Base-by-base conservation (phyloP, 2,888 invertebrate genomes). In the Nomada hirtipes region DNA sequence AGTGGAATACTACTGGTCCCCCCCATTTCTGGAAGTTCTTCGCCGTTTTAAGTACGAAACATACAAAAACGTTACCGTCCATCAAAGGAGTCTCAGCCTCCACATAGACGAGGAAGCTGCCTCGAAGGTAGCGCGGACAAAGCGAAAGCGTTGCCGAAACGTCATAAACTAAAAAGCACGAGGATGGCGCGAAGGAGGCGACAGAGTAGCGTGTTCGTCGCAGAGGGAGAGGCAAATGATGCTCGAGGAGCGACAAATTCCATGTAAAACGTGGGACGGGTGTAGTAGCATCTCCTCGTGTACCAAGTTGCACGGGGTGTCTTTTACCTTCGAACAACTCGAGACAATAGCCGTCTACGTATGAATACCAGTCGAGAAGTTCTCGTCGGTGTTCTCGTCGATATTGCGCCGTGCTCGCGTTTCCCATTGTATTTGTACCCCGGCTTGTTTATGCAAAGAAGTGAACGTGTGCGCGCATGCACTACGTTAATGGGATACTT, bases 301-400 rank as follows among this genome's bases (percentile, higher is more conserved):
- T 59, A 60, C 70, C 64, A 75, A 71, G 82, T 75, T 84, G 73
- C 88, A 76, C 82, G 77, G 81, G 79, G 74, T 87, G 84, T 88
- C 87, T 86, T 88, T 86, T 88, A 78, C 84, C 84, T 84, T 82
- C 83, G 83, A 87, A 87, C 84, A 86, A 88, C 85, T 87, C 84
- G 82, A 88, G 88, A 88, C 88, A 88, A 88, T 88, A 79, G 79
- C 55, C 84, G 83, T 75, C 86, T 75, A 87, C 75, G 79, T 85
- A 79, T 88, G 88, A 88, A 88, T 88, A 85, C 88, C 64, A 75
- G 83, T 79, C 76, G 82, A 85, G 85, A 83, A 79, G 68, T 83
- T 75, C 79, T 83, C 73, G 76, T 81, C 82, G 77, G 63, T 71
- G 68, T 83, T 72, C 77, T 80, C 79, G 85, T 69, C 75, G 87